phyloP scores from a whole-genome alignment of 2,797 vertebrate species.

The Graptemys geographica region DNA sequence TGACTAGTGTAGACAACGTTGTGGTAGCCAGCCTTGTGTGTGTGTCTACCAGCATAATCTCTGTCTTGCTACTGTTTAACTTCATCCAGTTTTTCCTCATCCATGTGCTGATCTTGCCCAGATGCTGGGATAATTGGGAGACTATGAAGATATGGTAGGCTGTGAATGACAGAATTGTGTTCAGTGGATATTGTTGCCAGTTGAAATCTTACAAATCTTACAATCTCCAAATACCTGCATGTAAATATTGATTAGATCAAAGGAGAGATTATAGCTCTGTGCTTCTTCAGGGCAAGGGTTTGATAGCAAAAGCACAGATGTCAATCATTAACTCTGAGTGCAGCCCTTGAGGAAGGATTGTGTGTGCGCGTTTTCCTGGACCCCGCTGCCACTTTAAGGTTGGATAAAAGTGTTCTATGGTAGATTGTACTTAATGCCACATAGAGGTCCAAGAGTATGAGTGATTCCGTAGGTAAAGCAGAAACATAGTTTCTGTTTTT shows the following conservation, averaged over 20 bases:
- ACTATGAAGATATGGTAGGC: not conserved
- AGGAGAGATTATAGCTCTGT: not conserved
- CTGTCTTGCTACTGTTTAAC: not conserved
- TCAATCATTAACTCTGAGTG: not conserved
- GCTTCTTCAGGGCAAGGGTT: not conserved
- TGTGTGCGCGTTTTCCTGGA: not conserved
- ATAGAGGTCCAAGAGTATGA: not conserved
- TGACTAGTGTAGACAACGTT: not conserved
- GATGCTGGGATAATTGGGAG: not conserved
- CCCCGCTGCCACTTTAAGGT: not conserved
- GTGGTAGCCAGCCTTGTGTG: no score
- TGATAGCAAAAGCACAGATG: not conserved
- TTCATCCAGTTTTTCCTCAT: not conserved
- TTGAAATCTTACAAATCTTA: not conserved
- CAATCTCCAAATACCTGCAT: not conserved
- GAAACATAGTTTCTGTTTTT: no score
- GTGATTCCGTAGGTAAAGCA: no score
- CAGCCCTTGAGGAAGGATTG: not conserved
- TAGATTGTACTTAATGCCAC: not conserved
- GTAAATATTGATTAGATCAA: not conserved
- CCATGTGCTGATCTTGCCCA: not conserved
- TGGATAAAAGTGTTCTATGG: not conserved
- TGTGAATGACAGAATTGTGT: not conserved
- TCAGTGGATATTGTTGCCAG: not conserved
- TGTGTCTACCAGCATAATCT: not conserved